Conservation (phyloP, 2,113 vertebrate genomes). For the Actenoides hombroni region DNA sequence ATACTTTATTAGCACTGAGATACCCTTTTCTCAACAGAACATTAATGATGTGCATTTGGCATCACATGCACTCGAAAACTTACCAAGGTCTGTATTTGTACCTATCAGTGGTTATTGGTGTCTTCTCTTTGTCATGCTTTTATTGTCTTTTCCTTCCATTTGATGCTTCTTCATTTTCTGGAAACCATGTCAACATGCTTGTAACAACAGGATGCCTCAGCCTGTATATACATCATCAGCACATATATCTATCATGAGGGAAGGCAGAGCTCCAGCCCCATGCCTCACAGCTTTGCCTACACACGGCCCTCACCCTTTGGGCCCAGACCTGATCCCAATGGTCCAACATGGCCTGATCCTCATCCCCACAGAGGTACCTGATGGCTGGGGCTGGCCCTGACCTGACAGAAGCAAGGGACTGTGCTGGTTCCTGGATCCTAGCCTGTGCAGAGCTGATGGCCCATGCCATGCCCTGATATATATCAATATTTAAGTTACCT, state of each 20-base stretch:
- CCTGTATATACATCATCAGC: fast-evolving
- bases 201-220: too few species aligned
- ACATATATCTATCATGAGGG: fast-evolving
- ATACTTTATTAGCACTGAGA: background rate
- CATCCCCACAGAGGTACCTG: fast-evolving
- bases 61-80: background rate
- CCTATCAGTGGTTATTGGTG: fast-evolving
- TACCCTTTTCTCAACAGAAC: background rate
- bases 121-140: background rate
- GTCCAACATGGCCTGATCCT: too few species aligned
- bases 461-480: background rate
- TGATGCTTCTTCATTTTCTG: background rate
- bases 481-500: background rate
- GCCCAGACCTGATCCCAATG: too few species aligned
- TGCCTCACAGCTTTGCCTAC: background rate
- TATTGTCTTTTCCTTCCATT: background rate
- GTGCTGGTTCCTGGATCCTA: fast-evolving
- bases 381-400: fast-evolving
- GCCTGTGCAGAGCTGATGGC: background rate
- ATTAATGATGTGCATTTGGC: background rate
- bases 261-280: fast-evolving
- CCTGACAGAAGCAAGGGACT: fast-evolving
- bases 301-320: fast-evolving
- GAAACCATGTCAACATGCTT: fast-evolving
- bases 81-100: background rate